Conservation (phyloP, 2,888 invertebrate genomes). For the Leptinotarsa haldemani region DNA sequence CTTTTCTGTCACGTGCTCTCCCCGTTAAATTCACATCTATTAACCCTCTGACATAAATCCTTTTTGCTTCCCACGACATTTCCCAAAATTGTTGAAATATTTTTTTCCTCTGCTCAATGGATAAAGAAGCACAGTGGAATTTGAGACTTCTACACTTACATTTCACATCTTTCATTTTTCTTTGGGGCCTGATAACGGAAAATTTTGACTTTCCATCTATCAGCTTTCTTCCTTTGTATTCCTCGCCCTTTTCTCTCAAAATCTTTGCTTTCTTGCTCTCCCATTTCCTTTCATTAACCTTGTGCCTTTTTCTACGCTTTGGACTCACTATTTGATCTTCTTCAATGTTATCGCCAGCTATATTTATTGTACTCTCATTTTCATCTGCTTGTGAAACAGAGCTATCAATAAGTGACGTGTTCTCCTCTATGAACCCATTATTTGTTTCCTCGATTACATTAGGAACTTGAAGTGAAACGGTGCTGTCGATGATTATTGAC, state of each 20-base stretch:
- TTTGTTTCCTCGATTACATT: slow-evolving; percentile 13
- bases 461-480: slow-evolving; percentile 1
- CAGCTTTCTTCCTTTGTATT: slow-evolving; percentile 7
- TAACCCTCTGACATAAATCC: slow-evolving; percentile 3
- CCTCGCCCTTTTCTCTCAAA: slow-evolving; percentile 3
- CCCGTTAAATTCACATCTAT: slow-evolving; percentile 8
- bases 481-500: neutral
- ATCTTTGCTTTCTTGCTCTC: slow-evolving; percentile 10
- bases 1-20: slow-evolving; percentile 1
- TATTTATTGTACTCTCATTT: slow-evolving; percentile 4
- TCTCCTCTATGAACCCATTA: slow-evolving; percentile 1
- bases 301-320: slow-evolving; percentile 13
- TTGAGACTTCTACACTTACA: slow-evolving; percentile 1
- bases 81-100: slow-evolving; percentile 8
- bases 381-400: slow-evolving; percentile 6
- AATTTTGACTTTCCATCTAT: slow-evolving; percentile 7
- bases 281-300: slow-evolving; percentile 9
- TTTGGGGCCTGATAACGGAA: slow-evolving; percentile 3
- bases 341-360: slow-evolving; percentile 8
- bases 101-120: slow-evolving; percentile 8
- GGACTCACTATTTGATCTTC: slow-evolving; percentile 1
- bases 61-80: slow-evolving; percentile 10
- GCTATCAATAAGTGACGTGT: slow-evolving; percentile 10
- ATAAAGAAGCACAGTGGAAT: slow-evolving; percentile 8
- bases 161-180: slow-evolving; percentile 10